Percentiles rank a stretch among this genome's conserved stretches.
These are phyloP conservation scores for Pelecanus crispus DNA, from an alignment of 2,113 vertebrate genomes.

Conservation along the genomic window DNA sequence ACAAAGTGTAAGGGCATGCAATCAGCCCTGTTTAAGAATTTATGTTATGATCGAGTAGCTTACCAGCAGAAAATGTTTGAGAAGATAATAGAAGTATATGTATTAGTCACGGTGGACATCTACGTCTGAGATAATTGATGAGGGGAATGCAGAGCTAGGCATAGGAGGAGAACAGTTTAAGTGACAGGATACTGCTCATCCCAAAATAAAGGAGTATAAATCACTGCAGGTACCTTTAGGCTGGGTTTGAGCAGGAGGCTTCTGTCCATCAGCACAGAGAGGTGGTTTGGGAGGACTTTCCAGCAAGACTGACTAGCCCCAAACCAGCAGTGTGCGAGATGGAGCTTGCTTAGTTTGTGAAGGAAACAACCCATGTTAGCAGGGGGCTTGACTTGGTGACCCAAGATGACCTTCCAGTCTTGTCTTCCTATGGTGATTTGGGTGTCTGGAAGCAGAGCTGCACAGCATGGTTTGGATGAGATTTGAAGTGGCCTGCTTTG, in stretches of 20 bases:
- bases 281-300: not conserved
- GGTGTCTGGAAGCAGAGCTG: not conserved
- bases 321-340: not conserved
- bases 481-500: not conserved
- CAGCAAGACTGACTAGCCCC: not conserved
- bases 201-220: not conserved
- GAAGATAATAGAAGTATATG: not conserved
- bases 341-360: not conserved
- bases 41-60: not conserved
- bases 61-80: slow-evolving; percentile 4
- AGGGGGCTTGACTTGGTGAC: not conserved
- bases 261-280: not conserved
- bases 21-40: slow-evolving; percentile 39
- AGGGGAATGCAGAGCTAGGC: not conserved
- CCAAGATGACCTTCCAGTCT: not conserved
- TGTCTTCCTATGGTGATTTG: not conserved
- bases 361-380: not conserved
- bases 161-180: not conserved
- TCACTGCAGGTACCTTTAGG: not conserved
- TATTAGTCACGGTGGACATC: not conserved
- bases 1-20: slow-evolving; percentile 1
- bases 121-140: not conserved
- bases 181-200: not conserved
- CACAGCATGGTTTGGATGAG: not conserved
- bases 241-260: not conserved